These are phyloP conservation scores for Nothocercus julius DNA, from an alignment of 2,113 vertebrate genomes.

Conservation along the genomic window DNA sequence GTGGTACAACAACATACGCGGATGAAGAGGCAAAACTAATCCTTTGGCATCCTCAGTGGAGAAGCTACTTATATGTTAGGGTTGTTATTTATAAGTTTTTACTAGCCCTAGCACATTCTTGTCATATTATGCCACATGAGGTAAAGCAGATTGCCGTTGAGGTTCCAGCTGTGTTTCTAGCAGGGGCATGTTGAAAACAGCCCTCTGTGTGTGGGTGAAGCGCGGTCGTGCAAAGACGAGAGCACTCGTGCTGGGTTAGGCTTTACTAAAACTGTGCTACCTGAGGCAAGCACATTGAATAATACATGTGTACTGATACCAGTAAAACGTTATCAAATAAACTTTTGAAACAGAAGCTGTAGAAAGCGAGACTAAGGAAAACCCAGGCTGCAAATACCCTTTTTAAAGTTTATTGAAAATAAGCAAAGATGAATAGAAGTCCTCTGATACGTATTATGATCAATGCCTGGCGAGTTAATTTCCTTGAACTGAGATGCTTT, in stretches of 20 bases:
- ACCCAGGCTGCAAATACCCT: conserved; percentile 22
- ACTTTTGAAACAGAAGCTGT: conserved; percentile 54
- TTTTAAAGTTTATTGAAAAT: conserved; percentile 56
- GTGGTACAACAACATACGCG: neutral
- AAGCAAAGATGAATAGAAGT: conserved; percentile 29
- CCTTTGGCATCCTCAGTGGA: neutral
- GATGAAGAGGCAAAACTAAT: neutral
- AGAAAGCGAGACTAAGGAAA: conserved; percentile 58
- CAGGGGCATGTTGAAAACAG: neutral
- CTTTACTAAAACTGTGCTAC: neutral
- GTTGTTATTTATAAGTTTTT: neutral
- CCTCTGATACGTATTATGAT: conserved; percentile 43
- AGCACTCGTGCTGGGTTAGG: neutral
- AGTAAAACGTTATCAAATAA: conserved; percentile 21
- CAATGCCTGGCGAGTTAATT: conserved; percentile 71
- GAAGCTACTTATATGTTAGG: neutral
- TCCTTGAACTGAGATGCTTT: conserved; percentile 62
- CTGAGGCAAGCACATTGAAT: neutral
- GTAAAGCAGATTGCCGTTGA: neutral
- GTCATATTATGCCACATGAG: neutral
- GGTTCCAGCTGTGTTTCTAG: neutral
- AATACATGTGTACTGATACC: too few relatives aligned
- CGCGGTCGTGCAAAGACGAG: neutral
- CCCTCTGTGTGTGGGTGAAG: neutral
- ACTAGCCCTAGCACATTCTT: neutral